These are phyloP conservation scores for Xestia c-nigrum DNA, from an alignment of 2,888 invertebrate species.

Conservation along the genomic window DNA sequence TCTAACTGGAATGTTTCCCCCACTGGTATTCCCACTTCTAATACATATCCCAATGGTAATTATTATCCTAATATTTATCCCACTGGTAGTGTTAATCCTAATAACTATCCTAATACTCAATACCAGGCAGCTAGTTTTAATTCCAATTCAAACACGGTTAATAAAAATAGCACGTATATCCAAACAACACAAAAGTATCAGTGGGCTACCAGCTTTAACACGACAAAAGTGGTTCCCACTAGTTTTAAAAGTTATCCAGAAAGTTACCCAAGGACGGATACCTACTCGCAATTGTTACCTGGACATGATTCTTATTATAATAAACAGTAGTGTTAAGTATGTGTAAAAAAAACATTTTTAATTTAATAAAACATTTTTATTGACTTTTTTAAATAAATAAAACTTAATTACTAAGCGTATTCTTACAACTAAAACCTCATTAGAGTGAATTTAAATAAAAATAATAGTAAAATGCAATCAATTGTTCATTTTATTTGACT, in stretches of 20 bases:
- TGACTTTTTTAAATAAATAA: conserved; percentile 90
- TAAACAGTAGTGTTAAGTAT: background rate
- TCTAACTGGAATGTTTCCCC: background rate
- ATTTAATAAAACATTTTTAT: conserved; percentile 85
- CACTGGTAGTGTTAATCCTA: background rate
- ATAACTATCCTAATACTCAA: background rate
- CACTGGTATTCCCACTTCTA: background rate
- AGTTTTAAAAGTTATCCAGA: background rate
- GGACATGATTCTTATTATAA: conserved; percentile 13
- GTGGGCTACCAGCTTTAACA: background rate
- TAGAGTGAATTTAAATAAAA: conserved; percentile 80
- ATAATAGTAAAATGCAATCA: conserved; percentile 83
- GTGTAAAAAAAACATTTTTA: conserved; percentile 43
- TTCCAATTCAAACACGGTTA: conserved; percentile 6
- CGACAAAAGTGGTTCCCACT: background rate
- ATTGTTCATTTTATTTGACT: conserved; percentile 71
- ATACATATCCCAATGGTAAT: background rate
- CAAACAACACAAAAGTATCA: conserved; percentile 33
- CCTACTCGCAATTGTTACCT: background rate
- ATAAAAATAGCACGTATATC: background rate
- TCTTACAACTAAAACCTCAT: conserved; percentile 81
- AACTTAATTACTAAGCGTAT: conserved; percentile 88
- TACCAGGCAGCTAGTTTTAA: conserved; percentile 8
- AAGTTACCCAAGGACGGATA: background rate
- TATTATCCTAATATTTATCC: background rate